These are phyloP conservation scores for Nibea coibor DNA, from an alignment of 2,113 vertebrate species.

Conservation along the genomic window DNA sequence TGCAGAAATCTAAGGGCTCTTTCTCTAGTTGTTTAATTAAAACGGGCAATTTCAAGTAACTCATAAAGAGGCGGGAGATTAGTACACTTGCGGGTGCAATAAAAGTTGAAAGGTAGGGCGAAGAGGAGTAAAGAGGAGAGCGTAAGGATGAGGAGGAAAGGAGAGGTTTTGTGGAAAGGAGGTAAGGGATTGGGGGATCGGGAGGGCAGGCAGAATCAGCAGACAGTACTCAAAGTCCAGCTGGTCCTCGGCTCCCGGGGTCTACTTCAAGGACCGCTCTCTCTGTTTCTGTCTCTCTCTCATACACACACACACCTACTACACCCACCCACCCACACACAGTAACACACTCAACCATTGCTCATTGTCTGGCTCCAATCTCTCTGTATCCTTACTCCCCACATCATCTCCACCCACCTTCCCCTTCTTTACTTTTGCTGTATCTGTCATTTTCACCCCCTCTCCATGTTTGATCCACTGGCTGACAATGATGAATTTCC, in stretches of 20 bases:
- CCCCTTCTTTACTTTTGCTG: conserved; percentile 73
- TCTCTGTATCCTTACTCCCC: conserved; percentile 69
- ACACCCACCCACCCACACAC: conserved; percentile 25
- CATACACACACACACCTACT: conserved; percentile 41
- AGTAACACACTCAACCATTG: conserved; percentile 57
- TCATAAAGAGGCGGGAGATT: background rate
- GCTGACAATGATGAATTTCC: conserved; percentile 82
- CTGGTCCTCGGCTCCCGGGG: conserved; percentile 70
- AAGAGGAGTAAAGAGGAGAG: background rate
- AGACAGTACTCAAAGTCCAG: conserved; percentile 71
- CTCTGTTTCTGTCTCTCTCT: background rate
- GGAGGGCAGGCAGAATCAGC: conserved; percentile 65
- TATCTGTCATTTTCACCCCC: conserved; percentile 78
- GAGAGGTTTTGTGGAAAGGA: conserved; percentile 31
- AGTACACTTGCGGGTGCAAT: background rate
- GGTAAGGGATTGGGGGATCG: conserved; percentile 39
- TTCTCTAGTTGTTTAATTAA: background rate
- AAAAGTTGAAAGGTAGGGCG: conserved; percentile 21
- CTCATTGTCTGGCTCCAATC: conserved; percentile 76
- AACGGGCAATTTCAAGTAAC: background rate
- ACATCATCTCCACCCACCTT: conserved; percentile 76
- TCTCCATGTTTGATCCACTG: conserved; percentile 77
- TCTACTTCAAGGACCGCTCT: conserved; percentile 63
- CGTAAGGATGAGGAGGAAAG: conserved; percentile 5
- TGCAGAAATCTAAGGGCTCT: background rate